Base-by-base conservation (phyloP, 2,113 vertebrate genomes). In the Thunnus maccoyii region DNA sequence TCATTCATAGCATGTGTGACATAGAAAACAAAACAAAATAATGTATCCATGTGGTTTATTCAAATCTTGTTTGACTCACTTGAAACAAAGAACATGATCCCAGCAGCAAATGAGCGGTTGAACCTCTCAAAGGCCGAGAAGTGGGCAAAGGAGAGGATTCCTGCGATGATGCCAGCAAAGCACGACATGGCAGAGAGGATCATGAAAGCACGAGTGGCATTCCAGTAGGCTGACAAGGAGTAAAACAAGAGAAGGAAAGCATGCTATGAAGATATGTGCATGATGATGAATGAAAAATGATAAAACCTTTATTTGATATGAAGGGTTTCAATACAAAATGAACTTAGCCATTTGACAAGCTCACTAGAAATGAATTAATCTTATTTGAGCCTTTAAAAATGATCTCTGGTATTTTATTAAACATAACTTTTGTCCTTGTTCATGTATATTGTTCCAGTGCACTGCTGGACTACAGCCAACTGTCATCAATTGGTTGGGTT, bases 191-290 rank as follows among this genome's bases (percentile, higher is more conserved):
- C 94, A 0, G 97, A 96, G 66, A 97, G 95, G 93, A 98, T 97
- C 97, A 97, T 98, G 92, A 97, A 97, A 65, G 96, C 97, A 5
- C 97, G 94, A 2, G 96, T 97, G 61, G 97, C 96, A 4, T 97
- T 98, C 97, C 96, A 97, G 87, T 97, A 98, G 0, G 96, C 97
- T 97, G 78, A 50, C 65, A 56, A 71, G 16, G 55, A 63, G 65
- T 30, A 27, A 14, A 80, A 48, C 4, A 55, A 65, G 41, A 16
- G 6, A 54, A 17, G 76, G 36, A 68, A 13, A 64, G n/a, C 62
- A 41, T 3, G 46, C 1, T 25, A 36, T n/a, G 18, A 57, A 69
- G 13, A 36, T 25, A 46, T 65, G 9, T 7, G 4, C 7, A 32
- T 3, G 0, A 32, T 30, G 3, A 56, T 36, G 5, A 3, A 32